These are phyloP conservation scores for Melospiza georgiana DNA, from an alignment of 2,113 vertebrate species.

Conservation along the genomic window DNA sequence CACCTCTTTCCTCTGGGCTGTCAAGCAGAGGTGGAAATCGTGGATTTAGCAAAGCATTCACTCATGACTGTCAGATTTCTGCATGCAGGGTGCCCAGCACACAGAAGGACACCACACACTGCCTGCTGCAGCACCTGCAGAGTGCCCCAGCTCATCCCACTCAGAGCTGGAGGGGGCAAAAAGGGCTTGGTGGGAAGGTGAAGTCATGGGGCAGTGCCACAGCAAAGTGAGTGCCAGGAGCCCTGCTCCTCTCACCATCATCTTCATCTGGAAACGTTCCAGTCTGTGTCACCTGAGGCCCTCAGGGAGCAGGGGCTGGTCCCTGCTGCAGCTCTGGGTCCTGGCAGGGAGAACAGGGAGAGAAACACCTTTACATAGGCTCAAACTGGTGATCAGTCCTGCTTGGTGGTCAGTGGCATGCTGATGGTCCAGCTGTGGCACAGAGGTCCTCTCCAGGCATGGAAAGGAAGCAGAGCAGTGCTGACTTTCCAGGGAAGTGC, in stretches of 20 bases:
- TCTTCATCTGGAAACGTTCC: not conserved
- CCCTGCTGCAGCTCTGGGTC: not conserved
- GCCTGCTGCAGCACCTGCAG: not conserved
- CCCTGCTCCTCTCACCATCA: not conserved
- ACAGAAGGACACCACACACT: not conserved
- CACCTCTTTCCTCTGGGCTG: not conserved
- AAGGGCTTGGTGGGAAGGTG: not conserved
- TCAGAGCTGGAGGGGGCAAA: not conserved
- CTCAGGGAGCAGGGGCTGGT: not conserved
- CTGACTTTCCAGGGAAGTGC: not conserved
- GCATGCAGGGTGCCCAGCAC: not conserved
- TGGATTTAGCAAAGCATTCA: not conserved
- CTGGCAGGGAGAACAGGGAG: not conserved
- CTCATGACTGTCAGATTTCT: not conserved
- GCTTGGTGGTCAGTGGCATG: not conserved
- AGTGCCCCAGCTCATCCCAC: not conserved
- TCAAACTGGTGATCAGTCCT: not conserved
- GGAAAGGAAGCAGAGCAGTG: not conserved
- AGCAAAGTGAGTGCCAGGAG: not conserved
- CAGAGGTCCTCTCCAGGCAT: rapidly evolving
- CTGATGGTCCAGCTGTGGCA: rapidly evolving
- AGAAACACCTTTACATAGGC: rapidly evolving
- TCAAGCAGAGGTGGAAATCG: not conserved
- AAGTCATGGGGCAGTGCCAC: not conserved
- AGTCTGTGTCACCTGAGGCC: not conserved